These are phyloP conservation scores for Benitochromis conjunctus DNA, from an alignment of 2,113 vertebrate genomes.

Conservation along the genomic window DNA sequence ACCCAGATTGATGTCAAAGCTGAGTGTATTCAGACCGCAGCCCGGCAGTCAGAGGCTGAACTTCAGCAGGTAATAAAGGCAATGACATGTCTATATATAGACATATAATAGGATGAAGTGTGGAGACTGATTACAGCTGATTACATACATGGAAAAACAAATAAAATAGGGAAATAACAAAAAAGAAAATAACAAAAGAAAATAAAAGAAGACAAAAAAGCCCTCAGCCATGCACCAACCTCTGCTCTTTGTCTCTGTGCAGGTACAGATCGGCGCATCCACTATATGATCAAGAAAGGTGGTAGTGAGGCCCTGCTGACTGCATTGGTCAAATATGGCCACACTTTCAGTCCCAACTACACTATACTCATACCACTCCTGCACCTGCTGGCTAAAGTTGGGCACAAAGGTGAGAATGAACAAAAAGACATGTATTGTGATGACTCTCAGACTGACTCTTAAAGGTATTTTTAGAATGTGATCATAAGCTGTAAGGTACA, in stretches of 20 bases:
- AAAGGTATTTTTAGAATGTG: no score
- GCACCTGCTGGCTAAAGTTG: constrained; percentile 84
- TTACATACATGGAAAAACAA: background rate
- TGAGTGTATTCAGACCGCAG: background rate
- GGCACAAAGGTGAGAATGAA: constrained; percentile 80
- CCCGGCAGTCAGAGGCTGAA: background rate
- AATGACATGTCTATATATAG: background rate
- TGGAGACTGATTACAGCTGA: background rate
- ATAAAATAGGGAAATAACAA: background rate
- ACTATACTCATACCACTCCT: constrained; percentile 79
- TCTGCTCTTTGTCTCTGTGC: background rate
- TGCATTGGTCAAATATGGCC: constrained; percentile 69
- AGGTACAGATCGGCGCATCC: constrained; percentile 84
- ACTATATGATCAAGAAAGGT: constrained; percentile 87
- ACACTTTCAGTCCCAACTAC: constrained; percentile 56
- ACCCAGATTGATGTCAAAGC: background rate
- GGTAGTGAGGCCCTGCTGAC: constrained; percentile 86
- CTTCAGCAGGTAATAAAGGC: background rate
- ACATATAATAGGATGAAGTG: background rate
- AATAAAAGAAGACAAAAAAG: background rate
- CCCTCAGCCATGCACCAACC: background rate
- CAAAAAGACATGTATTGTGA: background rate
- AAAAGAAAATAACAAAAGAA: background rate
- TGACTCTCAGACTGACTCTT: background rate
- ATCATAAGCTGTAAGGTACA: background rate